phyloP scores from a whole-genome alignment of 2,888 invertebrate species.

The Microctonus hyperodae region DNA sequence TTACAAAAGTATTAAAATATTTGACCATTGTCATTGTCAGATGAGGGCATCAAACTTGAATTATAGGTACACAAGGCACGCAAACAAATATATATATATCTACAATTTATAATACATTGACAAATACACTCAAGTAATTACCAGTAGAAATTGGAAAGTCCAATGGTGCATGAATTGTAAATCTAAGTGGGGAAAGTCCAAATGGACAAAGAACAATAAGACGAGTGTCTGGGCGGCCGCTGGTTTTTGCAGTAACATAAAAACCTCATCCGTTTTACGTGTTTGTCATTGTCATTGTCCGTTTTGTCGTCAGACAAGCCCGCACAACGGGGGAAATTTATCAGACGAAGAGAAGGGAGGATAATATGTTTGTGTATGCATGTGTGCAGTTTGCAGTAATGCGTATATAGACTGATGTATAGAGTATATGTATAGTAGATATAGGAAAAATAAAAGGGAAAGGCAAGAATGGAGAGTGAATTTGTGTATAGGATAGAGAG shows the following conservation, averaged over 20 bases:
- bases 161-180: background rate
- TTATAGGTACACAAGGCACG: too few relatives aligned
- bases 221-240: background rate
- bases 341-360: too few relatives aligned
- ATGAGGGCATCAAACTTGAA: background rate
- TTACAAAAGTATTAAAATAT: background rate
- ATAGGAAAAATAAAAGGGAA: constrained; percentile 29
- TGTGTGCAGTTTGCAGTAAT: too few relatives aligned
- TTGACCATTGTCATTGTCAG: background rate
- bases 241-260: background rate
- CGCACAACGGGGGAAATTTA: too few relatives aligned
- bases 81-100: background rate
- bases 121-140: background rate
- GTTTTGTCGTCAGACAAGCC: background rate
- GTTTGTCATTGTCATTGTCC: background rate
- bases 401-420: background rate
- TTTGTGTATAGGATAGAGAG: background rate
- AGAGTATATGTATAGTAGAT: background rate
- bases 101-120: too few relatives aligned
- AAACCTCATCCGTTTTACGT: background rate
- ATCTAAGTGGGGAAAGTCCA: background rate
- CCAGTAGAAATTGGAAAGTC: background rate
- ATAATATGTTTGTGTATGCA: too few relatives aligned
- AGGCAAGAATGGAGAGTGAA: constrained; percentile 28
- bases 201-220: constrained; percentile 2